Evolutionary conservation across 2,888 invertebrate species (phyloP).

Genomic region (Nezara viridula): DNA sequence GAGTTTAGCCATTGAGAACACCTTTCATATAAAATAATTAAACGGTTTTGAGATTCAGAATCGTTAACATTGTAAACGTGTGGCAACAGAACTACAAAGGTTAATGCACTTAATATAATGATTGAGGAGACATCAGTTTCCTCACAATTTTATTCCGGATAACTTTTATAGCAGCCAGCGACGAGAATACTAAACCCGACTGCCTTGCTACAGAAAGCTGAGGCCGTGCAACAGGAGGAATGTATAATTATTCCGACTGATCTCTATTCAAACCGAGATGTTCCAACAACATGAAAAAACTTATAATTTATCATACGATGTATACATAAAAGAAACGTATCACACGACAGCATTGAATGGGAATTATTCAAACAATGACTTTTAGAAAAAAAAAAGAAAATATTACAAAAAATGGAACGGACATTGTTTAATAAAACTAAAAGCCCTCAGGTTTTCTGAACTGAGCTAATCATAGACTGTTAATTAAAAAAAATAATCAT

Average conservation of each 20-base stretch:
- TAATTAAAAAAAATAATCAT: too few species aligned
- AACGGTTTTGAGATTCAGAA: too few species aligned
- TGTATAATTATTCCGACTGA: neutral
- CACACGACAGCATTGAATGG: neutral
- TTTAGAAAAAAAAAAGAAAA: neutral
- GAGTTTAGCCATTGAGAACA: too few species aligned
- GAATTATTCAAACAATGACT: neutral
- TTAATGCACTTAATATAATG: neutral
- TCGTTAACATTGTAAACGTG: too few species aligned
- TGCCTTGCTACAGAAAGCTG: neutral
- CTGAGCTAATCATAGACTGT: too few species aligned
- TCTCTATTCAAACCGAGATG: neutral
- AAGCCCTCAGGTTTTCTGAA: too few species aligned
- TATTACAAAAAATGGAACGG: neutral
- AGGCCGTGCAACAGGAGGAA: neutral
- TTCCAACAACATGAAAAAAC: constrained; percentile 6
- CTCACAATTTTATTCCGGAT: neutral
- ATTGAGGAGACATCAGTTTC: neutral
- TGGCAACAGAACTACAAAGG: neutral
- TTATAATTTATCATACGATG: neutral
- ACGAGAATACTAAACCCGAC: neutral
- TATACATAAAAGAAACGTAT: neutral
- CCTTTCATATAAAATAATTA: too few species aligned
- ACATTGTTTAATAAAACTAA: too few species aligned
- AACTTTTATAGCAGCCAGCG: neutral